These are phyloP conservation scores for Helicolenus hilgendorfi DNA, from an alignment of 2,797 vertebrate genomes.

Conservation along the genomic window DNA sequence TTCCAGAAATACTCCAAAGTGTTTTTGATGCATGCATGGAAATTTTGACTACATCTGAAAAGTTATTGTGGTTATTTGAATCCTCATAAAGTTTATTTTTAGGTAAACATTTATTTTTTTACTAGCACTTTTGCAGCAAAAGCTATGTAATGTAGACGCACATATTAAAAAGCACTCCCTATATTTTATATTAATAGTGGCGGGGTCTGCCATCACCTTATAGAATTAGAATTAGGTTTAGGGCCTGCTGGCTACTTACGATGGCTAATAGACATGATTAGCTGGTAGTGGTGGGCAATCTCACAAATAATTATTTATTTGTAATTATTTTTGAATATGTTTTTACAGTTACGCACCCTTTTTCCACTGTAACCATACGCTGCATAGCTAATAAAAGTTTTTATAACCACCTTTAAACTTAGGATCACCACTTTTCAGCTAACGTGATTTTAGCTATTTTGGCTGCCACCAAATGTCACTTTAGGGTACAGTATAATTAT, in stretches of 20 bases:
- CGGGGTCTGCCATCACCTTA: background rate
- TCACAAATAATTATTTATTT: slow-evolving; percentile 53
- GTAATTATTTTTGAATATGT: background rate
- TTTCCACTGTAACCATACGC: background rate
- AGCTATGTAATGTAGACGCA: background rate
- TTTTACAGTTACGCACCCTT: background rate
- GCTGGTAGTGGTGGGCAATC: background rate
- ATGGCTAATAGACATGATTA: background rate
- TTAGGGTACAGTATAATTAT: slow-evolving; percentile 39
- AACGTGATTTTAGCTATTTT: rapidly evolving
- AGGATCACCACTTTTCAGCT: no score
- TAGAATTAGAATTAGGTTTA: background rate
- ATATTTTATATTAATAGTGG: background rate
- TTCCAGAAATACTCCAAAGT: slow-evolving; percentile 5
- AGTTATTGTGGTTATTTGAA: background rate
- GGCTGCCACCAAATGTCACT: slow-evolving; percentile 12
- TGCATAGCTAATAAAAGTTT: background rate
- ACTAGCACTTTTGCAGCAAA: background rate
- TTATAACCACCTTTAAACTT: background rate
- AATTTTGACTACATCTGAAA: background rate
- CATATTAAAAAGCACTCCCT: background rate
- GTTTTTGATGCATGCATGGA: background rate
- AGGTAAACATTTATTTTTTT: background rate
- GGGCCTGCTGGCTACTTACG: rapidly evolving
- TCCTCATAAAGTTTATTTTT: background rate